phyloP scores from a whole-genome alignment of 2,888 invertebrate genomes.

The Serripes groenlandicus region DNA sequence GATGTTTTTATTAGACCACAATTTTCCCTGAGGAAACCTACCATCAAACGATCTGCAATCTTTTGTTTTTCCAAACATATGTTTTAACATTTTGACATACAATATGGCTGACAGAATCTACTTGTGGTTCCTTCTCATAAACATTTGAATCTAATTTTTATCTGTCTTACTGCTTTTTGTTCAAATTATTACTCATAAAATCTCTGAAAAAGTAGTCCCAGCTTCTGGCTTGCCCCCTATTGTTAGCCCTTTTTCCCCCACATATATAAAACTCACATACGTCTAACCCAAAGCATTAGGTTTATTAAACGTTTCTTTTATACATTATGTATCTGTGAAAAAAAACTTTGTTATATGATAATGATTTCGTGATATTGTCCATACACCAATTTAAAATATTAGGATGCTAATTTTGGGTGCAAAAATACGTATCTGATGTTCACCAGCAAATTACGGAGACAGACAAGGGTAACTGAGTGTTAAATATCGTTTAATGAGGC shows the following conservation, averaged over 20 bases:
- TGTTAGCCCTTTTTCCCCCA: conserved; percentile 31
- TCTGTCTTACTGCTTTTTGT: conserved; percentile 49
- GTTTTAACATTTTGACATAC: conserved; percentile 28
- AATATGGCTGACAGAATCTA: conserved; percentile 17
- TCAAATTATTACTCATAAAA: conserved; percentile 60
- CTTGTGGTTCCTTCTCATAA: conserved; percentile 27
- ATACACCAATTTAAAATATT: too few relatives aligned
- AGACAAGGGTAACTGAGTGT: conserved; percentile 32
- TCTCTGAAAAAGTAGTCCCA: conserved; percentile 48
- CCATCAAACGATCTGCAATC: neutral
- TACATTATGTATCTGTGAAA: too few relatives aligned
- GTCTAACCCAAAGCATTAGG: too few relatives aligned
- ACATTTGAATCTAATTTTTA: conserved; percentile 35
- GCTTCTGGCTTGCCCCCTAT: conserved; percentile 50
- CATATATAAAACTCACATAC: too few relatives aligned
- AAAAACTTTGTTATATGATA: too few relatives aligned
- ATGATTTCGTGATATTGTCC: too few relatives aligned
- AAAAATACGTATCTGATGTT: too few relatives aligned
- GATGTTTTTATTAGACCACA: too few relatives aligned
- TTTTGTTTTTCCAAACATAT: conserved; percentile 49
- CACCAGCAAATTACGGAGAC: too few relatives aligned
- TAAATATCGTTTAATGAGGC: conserved; percentile 64
- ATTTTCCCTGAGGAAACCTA: too few relatives aligned
- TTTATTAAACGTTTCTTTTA: too few relatives aligned
- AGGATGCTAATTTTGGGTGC: too few relatives aligned